Evolutionary conservation across 2,113 vertebrate genomes (phyloP).

Genomic region (Rallus limicola): DNA sequence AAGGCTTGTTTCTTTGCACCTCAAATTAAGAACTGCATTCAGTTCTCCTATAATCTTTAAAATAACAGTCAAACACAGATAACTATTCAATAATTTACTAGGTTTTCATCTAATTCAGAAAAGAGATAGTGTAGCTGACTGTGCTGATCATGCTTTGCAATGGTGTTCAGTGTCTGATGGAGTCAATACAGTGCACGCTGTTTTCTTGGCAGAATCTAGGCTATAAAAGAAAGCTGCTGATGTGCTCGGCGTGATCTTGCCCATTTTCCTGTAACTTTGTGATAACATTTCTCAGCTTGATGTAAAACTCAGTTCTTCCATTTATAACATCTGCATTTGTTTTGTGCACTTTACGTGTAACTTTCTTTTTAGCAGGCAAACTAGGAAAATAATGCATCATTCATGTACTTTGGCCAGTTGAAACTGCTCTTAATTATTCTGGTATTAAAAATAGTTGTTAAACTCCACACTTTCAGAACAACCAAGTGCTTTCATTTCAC

Average conservation of each 20-base stretch:
- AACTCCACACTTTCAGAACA: background rate
- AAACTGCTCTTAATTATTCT: background rate
- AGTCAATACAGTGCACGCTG: background rate
- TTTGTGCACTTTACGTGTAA: background rate
- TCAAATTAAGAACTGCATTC: background rate
- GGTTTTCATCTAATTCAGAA: background rate
- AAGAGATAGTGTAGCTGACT: background rate
- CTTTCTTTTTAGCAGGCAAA: background rate
- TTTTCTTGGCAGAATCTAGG: background rate
- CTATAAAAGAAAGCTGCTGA: background rate
- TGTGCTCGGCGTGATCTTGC: background rate
- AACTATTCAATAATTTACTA: background rate
- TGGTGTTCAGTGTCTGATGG: background rate
- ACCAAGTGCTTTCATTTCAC: constrained; percentile 22
- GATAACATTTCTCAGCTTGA: background rate
- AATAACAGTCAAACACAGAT: background rate
- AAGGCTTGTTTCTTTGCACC: background rate
- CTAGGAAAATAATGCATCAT: background rate
- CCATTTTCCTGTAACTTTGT: background rate
- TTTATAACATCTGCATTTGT: background rate
- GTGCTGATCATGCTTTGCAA: background rate
- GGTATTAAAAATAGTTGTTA: background rate
- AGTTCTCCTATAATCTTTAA: background rate
- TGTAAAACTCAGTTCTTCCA: background rate
- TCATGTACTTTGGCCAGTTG: background rate